Base-by-base conservation (phyloP, 1,140 invertebrate species). In the Coenobita brevimanus region DNA sequence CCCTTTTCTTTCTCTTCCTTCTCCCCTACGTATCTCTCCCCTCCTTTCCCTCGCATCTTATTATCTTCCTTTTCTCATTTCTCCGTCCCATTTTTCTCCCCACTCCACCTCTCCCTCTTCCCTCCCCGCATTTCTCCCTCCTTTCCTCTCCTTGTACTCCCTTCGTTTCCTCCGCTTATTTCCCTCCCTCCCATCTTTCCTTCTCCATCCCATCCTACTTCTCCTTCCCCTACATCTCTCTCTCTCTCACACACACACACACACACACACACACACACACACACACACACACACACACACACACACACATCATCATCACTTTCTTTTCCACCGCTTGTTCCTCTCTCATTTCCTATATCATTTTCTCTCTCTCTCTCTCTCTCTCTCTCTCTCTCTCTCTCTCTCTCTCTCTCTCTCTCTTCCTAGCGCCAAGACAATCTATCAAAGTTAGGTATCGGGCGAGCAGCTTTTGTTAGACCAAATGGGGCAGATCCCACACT, bases 371-470 rank as follows among this genome's bases (percentile, higher is more conserved):
- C 62, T 15, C 64, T 15, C 81, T 43, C n/a, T 30, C 38, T 41
- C 64, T 10, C 30, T 38, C 27, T 43, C 24, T n/a, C n/a, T 27
- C n/a, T 13, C 60, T 60, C 36, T 60, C 33, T 79, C 36, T 43
- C 75, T 54, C 17, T 54, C 21, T n/a, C 17, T n/a, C 46, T 30
- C 46, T 27, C 46, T 33, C 33, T 71, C 27, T 33, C 30, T 33
- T 30, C 67, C 36, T 71, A 24, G n/a, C 27, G 38, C 30, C 67
- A 27, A 46, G 83, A 78, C 83, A 36, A 86, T 86, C 78, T 86
- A 86, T 86, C 83, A 86, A 75, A 79, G 83, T 86, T 86, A 78
- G 27, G 73, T 64, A 86, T 86, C n/a, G 64, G 76, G 80, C 85
- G 73, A 71, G 43, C 76, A 64, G 62, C 85, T 81, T 81, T 87